Evolutionary conservation across 2,113 vertebrate genomes (phyloP).

Genomic region (Sprattus sprattus): DNA sequence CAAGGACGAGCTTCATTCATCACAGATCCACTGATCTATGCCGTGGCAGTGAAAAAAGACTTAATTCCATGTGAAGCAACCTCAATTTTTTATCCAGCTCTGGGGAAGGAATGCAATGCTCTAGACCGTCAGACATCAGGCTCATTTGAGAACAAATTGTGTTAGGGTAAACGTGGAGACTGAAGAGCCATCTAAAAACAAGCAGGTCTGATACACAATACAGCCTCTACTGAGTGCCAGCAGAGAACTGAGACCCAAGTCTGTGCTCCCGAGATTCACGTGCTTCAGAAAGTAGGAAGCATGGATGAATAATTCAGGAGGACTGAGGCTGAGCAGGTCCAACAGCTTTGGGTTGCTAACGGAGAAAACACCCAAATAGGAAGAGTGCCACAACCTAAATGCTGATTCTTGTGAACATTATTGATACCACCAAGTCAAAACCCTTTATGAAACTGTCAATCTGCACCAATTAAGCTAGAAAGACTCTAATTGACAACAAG

Average conservation of each 20-base stretch:
- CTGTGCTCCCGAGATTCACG: not conserved
- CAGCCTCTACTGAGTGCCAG: not conserved
- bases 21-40: not conserved
- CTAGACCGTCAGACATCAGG: not conserved
- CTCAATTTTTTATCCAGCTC: not conserved
- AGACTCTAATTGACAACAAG: not conserved
- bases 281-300: not conserved
- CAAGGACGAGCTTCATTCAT: not conserved
- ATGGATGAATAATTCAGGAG: slow-evolving; percentile 8
- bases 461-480: not conserved
- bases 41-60: not conserved
- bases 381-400: not conserved
- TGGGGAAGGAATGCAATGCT: not conserved
- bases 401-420: too few relatives aligned
- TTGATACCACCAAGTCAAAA: not conserved
- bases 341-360: slow-evolving; percentile 9
- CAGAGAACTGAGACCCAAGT: not conserved
- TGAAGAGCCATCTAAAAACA: not conserved
- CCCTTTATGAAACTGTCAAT: not conserved
- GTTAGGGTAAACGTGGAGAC: not conserved
- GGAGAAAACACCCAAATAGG: not conserved
- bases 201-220: not conserved
- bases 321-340: not conserved
- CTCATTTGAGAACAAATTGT: not conserved
- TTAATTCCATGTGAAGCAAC: not conserved